phyloP scores from a whole-genome alignment of 2,888 invertebrate species.

The Pterostichus niger region DNA sequence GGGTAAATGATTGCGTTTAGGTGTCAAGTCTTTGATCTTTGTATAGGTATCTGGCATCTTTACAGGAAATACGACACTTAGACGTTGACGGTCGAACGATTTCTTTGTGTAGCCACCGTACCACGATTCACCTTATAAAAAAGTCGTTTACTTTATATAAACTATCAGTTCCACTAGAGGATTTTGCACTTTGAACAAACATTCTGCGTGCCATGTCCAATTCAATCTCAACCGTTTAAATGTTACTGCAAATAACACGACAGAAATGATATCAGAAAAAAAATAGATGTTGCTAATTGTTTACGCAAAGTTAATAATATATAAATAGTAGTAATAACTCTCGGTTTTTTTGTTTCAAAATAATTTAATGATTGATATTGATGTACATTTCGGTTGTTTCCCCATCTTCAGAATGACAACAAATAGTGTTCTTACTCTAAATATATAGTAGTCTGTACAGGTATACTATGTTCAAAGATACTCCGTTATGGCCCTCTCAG shows the following conservation, averaged over 20 bases:
- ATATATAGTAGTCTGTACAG: too few relatives aligned
- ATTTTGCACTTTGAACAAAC: constrained; percentile 56
- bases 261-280: background rate
- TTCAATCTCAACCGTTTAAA: constrained; percentile 50
- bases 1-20: background rate
- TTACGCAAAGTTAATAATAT: too few relatives aligned
- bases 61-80: constrained; percentile 59
- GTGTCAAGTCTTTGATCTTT: constrained; percentile 31
- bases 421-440: too few relatives aligned
- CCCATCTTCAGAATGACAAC: too few relatives aligned
- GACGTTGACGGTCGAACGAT: constrained; percentile 41
- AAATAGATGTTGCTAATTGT: too few relatives aligned
- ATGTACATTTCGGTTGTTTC: too few relatives aligned
- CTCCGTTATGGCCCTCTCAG: too few relatives aligned
- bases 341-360: too few relatives aligned
- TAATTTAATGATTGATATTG: too few relatives aligned
- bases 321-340: too few relatives aligned
- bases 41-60: constrained; percentile 37
- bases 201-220: constrained; percentile 30
- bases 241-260: constrained; percentile 35
- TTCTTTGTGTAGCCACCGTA: constrained; percentile 57
- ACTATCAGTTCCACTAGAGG: constrained; percentile 56
- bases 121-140: constrained; percentile 57
- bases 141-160: constrained; percentile 60
- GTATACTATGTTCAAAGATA: too few relatives aligned